phyloP scores from a whole-genome alignment of 2,888 invertebrate species.

The Microdon myrmicae region DNA sequence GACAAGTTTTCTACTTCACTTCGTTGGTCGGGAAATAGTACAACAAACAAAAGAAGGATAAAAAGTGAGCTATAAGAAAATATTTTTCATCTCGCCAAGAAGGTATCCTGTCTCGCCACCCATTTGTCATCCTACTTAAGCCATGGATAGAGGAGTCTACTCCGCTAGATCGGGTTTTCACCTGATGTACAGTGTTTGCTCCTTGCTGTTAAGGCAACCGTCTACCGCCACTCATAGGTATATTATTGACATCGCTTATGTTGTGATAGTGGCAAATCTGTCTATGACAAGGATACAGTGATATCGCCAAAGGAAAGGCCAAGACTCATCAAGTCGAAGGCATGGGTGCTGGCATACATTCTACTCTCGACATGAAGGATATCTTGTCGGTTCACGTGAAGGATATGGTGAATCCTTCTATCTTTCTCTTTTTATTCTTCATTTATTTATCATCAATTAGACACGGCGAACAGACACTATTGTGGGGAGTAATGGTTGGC shows the following conservation, averaged over 20 bases:
- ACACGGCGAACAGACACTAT: constrained; percentile 55
- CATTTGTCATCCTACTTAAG: not conserved
- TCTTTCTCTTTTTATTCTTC: constrained; percentile 9
- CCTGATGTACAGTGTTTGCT: constrained; percentile 48
- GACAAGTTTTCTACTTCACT: constrained; percentile 51
- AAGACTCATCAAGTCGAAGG: not conserved
- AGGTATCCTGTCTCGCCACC: constrained; percentile 7
- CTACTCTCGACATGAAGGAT: constrained; percentile 25
- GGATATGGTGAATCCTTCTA: constrained; percentile 13
- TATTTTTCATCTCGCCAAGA: constrained; percentile 28
- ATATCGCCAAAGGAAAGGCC: constrained; percentile 13
- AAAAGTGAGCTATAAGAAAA: not conserved
- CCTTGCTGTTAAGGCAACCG: constrained; percentile 14
- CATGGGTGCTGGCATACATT: too few species aligned
- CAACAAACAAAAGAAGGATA: not conserved
- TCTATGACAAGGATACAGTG: constrained; percentile 49
- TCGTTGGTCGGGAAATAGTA: constrained; percentile 12
- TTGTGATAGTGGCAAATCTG: constrained; percentile 48
- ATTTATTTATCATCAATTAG: constrained; percentile 61
- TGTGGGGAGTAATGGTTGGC: constrained; percentile 41
- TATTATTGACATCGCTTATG: constrained; percentile 51
- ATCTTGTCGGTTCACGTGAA: constrained; percentile 17
- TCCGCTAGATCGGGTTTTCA: constrained; percentile 40
- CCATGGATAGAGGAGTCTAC: constrained; percentile 30
- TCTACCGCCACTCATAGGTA: constrained; percentile 29